Conservation (phyloP, 2,113 vertebrate species). For the Balaeniceps rex region DNA sequence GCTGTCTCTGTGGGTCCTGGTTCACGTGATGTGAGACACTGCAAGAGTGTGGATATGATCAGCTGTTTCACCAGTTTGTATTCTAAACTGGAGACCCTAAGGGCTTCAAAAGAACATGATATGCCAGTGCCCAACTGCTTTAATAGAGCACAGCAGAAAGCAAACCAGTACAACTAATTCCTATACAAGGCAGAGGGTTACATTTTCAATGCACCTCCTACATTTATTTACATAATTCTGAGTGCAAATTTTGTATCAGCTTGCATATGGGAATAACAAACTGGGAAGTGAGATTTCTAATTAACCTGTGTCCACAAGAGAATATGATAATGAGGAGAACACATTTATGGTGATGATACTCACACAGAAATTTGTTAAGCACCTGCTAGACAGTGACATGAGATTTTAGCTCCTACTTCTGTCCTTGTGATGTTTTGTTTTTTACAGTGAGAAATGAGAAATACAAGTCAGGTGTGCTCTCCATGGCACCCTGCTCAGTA, state of each 20-base stretch:
- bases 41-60: neutral
- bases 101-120: neutral
- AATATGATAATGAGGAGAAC: neutral
- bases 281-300: constrained; percentile 28
- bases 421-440: neutral
- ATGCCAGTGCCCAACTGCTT: neutral
- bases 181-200: neutral
- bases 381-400: neutral
- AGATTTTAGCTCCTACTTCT: neutral
- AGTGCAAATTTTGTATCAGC: constrained; percentile 6
- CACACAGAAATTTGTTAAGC: neutral
- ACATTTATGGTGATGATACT: neutral
- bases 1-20: neutral
- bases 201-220: neutral
- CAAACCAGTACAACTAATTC: neutral
- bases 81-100: neutral
- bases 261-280: neutral
- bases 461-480: neutral
- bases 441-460: neutral
- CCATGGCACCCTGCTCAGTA: neutral
- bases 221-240: constrained; percentile 31
- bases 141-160: neutral
- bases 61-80: neutral
- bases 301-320: constrained; percentile 35
- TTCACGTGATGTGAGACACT: neutral